These are phyloP conservation scores for Spodoptera frugiperda DNA, from an alignment of 1,140 invertebrate genomes.

Conservation along the genomic window DNA sequence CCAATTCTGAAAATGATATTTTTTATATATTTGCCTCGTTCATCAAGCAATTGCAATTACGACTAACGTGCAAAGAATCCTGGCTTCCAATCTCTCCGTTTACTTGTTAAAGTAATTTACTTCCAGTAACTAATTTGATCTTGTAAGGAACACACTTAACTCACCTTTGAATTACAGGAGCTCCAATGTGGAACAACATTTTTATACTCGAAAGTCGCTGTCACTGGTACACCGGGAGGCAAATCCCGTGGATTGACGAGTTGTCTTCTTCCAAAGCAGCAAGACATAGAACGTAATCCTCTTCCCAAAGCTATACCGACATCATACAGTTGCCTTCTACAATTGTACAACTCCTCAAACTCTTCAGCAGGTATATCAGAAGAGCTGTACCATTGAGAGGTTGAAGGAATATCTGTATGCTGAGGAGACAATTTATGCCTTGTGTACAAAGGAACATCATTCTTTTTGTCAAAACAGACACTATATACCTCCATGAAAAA, in stretches of 20 bases:
- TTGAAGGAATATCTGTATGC: conserved; percentile 45
- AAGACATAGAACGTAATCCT: conserved; percentile 56
- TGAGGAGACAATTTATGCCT: conserved; percentile 55
- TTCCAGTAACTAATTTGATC: too few species aligned
- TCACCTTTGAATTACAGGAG: conserved; percentile 58
- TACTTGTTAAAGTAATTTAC: too few species aligned
- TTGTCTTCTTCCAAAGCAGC: conserved; percentile 71
- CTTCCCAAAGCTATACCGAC: conserved; percentile 56
- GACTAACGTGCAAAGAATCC: neutral
- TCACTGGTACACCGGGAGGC: conserved; percentile 64
- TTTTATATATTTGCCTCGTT: neutral
- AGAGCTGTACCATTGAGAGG: conserved; percentile 50
- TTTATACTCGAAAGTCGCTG: conserved; percentile 65
- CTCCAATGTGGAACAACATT: conserved; percentile 79
- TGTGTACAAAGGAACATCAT: conserved; percentile 63
- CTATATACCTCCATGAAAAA: conserved; percentile 67
- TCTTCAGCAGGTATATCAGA: conserved; percentile 50
- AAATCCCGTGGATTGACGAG: conserved; percentile 71
- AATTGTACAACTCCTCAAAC: conserved; percentile 67
- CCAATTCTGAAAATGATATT: conserved; percentile 66
- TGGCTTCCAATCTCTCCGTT: too few species aligned
- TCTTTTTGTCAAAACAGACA: conserved; percentile 68
- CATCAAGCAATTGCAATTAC: neutral
- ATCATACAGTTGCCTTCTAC: conserved; percentile 58
- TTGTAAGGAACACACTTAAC: too few species aligned